These are phyloP conservation scores for Musca domestica DNA, from an alignment of 1,140 invertebrate genomes.

Conservation along the genomic window DNA sequence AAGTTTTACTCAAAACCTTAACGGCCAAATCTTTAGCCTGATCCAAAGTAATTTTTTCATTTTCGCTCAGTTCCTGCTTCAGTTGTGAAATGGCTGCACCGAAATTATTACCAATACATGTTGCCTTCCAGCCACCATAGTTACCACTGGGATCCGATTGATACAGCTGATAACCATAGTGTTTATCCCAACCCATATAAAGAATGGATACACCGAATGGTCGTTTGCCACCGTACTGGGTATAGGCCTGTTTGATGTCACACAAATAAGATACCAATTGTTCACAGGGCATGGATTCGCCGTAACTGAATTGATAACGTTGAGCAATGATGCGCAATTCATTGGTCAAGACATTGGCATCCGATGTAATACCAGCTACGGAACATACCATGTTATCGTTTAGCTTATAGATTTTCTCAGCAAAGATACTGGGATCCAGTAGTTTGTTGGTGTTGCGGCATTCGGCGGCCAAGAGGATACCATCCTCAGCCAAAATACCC, in stretches of 20 bases:
- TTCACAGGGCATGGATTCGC: slow-evolving; percentile 98
- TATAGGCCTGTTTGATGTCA: slow-evolving; percentile 99
- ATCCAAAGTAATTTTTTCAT: slow-evolving; percentile 67
- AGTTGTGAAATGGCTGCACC: slow-evolving; percentile 94
- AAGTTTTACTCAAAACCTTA: slow-evolving; percentile 95
- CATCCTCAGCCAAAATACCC: slow-evolving; percentile 94
- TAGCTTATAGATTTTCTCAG: slow-evolving; percentile 98
- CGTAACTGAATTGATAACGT: slow-evolving; percentile 90
- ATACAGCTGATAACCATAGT: slow-evolving; percentile 98
- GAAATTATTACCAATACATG: slow-evolving; percentile 99
- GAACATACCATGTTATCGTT: slow-evolving; percentile 99
- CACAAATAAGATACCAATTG: slow-evolving; percentile 96
- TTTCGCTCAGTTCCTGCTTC: slow-evolving; percentile 98
- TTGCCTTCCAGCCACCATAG: slow-evolving; percentile 99
- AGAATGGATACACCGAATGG: slow-evolving; percentile 99
- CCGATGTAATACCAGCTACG: slow-evolving; percentile 98
- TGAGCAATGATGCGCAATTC: slow-evolving; percentile 93
- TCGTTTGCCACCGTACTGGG: slow-evolving; percentile 96
- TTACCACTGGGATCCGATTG: slow-evolving; percentile 99
- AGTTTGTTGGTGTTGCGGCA: slow-evolving; percentile 96
- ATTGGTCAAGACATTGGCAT: slow-evolving; percentile 98
- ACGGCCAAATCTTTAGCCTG: slow-evolving; percentile 87
- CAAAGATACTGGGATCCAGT: slow-evolving; percentile 94
- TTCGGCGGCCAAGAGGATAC: slow-evolving; percentile 95
- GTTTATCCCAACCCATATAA: slow-evolving; percentile 99